phyloP scores from a whole-genome alignment of 2,888 invertebrate species.

The Drosophila helvetica region DNA sequence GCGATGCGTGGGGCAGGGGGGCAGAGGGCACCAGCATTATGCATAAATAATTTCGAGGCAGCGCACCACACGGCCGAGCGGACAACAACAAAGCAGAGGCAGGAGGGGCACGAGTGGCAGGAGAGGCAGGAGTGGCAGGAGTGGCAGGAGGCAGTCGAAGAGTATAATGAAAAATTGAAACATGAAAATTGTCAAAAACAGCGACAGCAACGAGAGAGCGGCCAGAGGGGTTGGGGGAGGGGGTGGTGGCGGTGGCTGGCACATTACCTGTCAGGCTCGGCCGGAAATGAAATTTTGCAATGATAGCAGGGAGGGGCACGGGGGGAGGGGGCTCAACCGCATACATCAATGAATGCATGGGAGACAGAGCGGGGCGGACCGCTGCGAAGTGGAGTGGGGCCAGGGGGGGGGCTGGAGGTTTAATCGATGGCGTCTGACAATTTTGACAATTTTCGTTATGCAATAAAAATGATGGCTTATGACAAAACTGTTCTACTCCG shows the following conservation, averaged over 20 bases:
- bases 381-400: neutral
- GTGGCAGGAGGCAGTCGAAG: neutral
- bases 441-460: constrained; percentile 74
- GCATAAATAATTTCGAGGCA: constrained; percentile 71
- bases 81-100: constrained; percentile 45
- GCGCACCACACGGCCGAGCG: constrained; percentile 12
- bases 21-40: constrained; percentile 55
- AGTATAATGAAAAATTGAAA: constrained; percentile 75
- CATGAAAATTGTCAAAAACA: constrained; percentile 79
- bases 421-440: constrained; percentile 52
- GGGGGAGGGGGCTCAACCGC: constrained; percentile 13
- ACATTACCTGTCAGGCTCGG: constrained; percentile 69
- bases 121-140: constrained; percentile 30
- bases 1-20: neutral
- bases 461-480: constrained; percentile 65
- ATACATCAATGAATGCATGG: constrained; percentile 40
- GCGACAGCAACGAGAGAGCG: constrained; percentile 35
- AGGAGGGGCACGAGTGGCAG: constrained; percentile 48
- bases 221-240: neutral
- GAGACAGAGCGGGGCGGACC: neutral
- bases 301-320: constrained; percentile 42
- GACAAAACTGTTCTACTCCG: constrained; percentile 36
- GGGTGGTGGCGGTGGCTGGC: constrained; percentile 4
- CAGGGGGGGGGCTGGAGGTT: neutral
- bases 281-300: constrained; percentile 76